These are phyloP conservation scores for Orientallactaga bullata DNA, from an alignment of 2,113 vertebrate species.

Conservation along the genomic window DNA sequence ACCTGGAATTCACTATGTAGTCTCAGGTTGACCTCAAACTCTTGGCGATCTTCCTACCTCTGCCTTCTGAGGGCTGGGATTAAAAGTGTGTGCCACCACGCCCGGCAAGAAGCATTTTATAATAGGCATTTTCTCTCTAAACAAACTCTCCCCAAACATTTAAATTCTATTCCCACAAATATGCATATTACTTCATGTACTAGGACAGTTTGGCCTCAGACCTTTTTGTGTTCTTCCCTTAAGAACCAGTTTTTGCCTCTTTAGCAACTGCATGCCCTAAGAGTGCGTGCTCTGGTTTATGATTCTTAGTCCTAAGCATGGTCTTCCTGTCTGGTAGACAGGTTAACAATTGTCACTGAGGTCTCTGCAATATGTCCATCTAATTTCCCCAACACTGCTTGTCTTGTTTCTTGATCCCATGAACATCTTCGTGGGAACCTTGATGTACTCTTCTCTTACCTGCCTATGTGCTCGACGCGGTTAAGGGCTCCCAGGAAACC, in stretches of 20 bases:
- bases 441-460: neutral
- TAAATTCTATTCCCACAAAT: neutral
- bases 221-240: neutral
- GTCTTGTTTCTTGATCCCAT: neutral
- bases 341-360: too few species aligned
- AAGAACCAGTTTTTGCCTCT: neutral
- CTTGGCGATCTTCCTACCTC: too few species aligned
- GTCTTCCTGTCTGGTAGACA: neutral
- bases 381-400: neutral
- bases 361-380: neutral
- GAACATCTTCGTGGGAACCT: neutral
- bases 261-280: neutral
- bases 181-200: neutral
- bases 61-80: too few species aligned
- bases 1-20: too few species aligned
- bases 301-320: neutral
- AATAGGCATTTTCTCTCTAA: neutral
- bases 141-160: neutral
- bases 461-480: accelerated
- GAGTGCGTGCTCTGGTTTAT: neutral
- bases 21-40: too few species aligned
- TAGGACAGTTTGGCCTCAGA: neutral
- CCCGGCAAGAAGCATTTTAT: neutral
- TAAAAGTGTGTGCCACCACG: too few species aligned
- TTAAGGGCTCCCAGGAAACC: too few species aligned